Evolutionary conservation across 2,888 invertebrate species (phyloP), one percentile per base, ranked within the genome.

Genomic region (Thecophora atra): DNA sequence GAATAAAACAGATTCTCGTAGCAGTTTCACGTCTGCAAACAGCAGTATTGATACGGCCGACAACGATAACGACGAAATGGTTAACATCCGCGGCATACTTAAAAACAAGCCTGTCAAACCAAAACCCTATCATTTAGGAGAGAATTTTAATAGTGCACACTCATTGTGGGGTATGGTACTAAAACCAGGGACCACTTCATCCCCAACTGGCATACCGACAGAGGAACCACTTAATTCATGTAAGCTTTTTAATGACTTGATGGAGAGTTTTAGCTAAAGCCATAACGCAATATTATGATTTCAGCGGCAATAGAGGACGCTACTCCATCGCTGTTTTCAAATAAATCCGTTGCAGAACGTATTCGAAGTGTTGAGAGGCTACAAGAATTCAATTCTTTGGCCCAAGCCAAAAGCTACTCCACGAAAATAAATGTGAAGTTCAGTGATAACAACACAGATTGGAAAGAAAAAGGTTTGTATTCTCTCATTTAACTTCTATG

Each of bases 41-140:
- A 83, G 82, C 69, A 82, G 82, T 1, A 79, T 82, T 42, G 82
- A 84, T 54, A 81, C 82, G 11, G 81, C 82, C 5, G 85, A 85
- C 70, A 80, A 81, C 51, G 86, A 85, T 51, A 81, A 78, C 17
- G 85, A 87, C 78, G 87, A 89, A 81, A 84, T 86, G 77, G 85
- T 89, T 82, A 80, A 80, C 3, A 90, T 91, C 81, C 90, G 91
- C 79, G 91, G 92, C 79, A 92, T 92, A 85, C 87, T 92, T 80
- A 93, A 92, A 86, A 92, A 92, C 80, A 92, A 91, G 86, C 91
- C 92, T 65, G 88, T 91, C 56, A 92, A 92, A 83, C 92, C 92
- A 80, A 91, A 90, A 84, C 92, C 92, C 78, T 93, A 92, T 87
- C 91, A 92, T 82, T 87, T 93, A 79, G 92, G 92, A 68, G 91